Conservation (phyloP, 2,888 invertebrate genomes). For the Dryadula phaetusa region DNA sequence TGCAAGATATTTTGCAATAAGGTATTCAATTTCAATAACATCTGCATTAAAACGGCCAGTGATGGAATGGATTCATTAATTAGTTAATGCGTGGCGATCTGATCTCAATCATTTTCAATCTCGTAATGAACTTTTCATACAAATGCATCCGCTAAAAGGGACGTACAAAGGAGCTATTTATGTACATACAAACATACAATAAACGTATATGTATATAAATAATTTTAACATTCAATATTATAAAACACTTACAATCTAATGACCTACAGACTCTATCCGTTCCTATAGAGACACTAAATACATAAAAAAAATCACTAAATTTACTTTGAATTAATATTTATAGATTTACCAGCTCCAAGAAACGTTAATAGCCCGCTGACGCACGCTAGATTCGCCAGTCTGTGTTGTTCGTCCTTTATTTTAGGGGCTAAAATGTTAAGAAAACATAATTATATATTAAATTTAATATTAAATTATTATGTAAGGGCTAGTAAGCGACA, state of each 20-base stretch:
- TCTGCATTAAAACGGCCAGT: constrained; percentile 6
- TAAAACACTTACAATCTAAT: no score
- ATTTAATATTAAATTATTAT: no score
- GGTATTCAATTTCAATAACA: background rate
- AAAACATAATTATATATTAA: no score
- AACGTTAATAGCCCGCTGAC: constrained; percentile 75
- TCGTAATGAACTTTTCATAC: constrained; percentile 32
- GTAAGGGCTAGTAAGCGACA: no score
- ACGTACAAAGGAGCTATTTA: background rate
- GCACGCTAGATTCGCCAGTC: constrained; percentile 71
- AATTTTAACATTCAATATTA: no score
- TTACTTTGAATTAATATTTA: background rate
- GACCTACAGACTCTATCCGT: no score
- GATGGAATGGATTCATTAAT: constrained; percentile 19
- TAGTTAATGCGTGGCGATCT: constrained; percentile 21
- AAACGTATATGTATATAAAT: no score
- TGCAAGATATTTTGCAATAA: background rate
- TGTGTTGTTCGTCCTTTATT: constrained; percentile 74
- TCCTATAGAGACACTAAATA: no score
- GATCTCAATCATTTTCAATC: constrained; percentile 28
- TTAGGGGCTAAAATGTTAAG: constrained; percentile 64
- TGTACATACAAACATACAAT: no score
- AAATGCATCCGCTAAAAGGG: constrained; percentile 8
- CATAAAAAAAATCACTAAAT: no score
- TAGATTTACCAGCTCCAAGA: constrained; percentile 63